Conservation (phyloP, 2,797 vertebrate species). For the Thunnus albacares region DNA sequence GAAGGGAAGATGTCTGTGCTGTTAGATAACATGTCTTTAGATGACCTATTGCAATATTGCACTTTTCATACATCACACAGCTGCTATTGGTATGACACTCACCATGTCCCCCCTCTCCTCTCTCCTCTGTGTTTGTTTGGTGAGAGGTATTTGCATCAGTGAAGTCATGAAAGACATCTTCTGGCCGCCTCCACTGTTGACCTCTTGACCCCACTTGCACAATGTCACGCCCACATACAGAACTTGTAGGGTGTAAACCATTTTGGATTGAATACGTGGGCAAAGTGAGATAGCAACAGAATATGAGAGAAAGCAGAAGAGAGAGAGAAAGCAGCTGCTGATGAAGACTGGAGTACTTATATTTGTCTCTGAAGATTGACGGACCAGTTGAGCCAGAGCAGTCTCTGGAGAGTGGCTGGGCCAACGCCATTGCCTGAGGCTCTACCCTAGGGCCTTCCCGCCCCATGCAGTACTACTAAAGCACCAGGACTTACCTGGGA, state of each 20-base stretch:
- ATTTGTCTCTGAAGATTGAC: slow-evolving; percentile 54
- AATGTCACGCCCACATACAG: slow-evolving; percentile 72
- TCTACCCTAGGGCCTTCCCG: slow-evolving; percentile 41
- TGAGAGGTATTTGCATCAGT: slow-evolving; percentile 60
- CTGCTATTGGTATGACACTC: slow-evolving; percentile 10
- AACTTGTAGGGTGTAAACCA: slow-evolving; percentile 61
- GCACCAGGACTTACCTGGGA: slow-evolving; percentile 50
- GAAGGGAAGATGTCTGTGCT: neutral
- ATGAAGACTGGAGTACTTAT: slow-evolving; percentile 35
- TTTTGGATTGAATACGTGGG: slow-evolving; percentile 76
- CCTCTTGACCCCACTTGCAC: slow-evolving; percentile 60
- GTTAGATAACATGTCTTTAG: neutral
- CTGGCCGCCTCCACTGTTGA: slow-evolving; percentile 70
- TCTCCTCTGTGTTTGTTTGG: slow-evolving; percentile 46
- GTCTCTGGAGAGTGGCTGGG: slow-evolving; percentile 43
- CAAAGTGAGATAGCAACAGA: slow-evolving; percentile 48
- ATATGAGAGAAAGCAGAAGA: slow-evolving; percentile 31
- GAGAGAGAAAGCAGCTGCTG: slow-evolving; percentile 24
- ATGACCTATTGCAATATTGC: neutral
- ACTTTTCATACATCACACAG: slow-evolving; percentile 1
- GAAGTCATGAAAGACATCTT: slow-evolving; percentile 66
- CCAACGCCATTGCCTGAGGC: slow-evolving; percentile 52
- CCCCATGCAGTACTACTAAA: slow-evolving; percentile 32
- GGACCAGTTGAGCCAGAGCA: slow-evolving; percentile 33
- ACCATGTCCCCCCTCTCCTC: slow-evolving; percentile 26